These are phyloP conservation scores for Ophion costatus DNA, from an alignment of 2,888 invertebrate species.

Conservation along the genomic window DNA sequence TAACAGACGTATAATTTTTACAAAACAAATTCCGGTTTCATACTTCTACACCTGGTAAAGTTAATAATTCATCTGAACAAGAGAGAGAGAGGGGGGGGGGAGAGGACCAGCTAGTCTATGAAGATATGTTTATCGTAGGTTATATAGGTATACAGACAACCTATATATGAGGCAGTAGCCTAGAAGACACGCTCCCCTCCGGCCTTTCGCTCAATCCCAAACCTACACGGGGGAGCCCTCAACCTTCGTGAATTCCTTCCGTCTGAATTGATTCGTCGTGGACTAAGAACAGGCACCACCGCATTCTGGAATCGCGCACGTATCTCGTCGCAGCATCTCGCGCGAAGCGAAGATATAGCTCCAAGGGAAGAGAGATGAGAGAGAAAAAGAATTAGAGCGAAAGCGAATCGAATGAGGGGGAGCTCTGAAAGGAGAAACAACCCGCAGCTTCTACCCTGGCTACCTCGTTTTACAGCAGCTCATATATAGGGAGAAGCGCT, in stretches of 20 bases:
- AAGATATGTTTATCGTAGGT: too few species aligned
- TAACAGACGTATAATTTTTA: too few species aligned
- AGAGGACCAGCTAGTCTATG: too few species aligned
- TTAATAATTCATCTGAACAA: too few species aligned
- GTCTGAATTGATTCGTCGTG: slow-evolving; percentile 71
- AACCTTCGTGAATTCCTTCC: slow-evolving; percentile 67
- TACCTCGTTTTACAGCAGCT: slow-evolving; percentile 58
- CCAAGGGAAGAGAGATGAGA: neutral
- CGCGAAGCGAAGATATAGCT: neutral
- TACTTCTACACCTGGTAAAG: too few species aligned
- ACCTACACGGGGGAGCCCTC: slow-evolving; percentile 63
- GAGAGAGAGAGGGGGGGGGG: too few species aligned
- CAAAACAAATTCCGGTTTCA: too few species aligned
- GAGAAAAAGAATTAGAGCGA: slow-evolving; percentile 21
- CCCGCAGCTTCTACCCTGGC: slow-evolving; percentile 52
- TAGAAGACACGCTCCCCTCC: slow-evolving; percentile 36
- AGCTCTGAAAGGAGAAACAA: slow-evolving; percentile 49
- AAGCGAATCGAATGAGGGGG: slow-evolving; percentile 67
- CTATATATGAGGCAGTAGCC: slow-evolving; percentile 13
- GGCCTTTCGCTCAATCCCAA: slow-evolving; percentile 48
- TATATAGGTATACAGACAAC: neutral
- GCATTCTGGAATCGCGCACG: slow-evolving; percentile 53
- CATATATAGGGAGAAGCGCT: slow-evolving; percentile 18
- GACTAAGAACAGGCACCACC: slow-evolving; percentile 50
- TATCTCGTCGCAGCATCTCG: slow-evolving; percentile 64